Evolutionary conservation across 35 echinoderm and acorn worm genomes (phyloP).

Genomic region (Chiridota heheva): DNA sequence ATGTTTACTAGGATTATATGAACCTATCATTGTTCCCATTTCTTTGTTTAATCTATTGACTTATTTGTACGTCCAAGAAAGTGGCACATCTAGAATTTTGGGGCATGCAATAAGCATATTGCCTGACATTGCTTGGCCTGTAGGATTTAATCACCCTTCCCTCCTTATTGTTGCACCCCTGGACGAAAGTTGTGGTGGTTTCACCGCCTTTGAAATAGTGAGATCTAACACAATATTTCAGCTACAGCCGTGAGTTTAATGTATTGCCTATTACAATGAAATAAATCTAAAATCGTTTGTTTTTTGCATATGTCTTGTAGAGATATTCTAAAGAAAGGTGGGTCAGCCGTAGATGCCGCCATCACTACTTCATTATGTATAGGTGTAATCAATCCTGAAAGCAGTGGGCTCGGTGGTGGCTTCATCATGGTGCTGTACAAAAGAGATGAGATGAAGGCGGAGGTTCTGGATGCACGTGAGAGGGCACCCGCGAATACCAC

Average conservation of each 20-base stretch:
- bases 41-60: no score
- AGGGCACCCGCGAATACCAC: constrained; percentile 32
- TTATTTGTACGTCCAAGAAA: no score
- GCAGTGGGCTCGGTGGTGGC: constrained; percentile 65
- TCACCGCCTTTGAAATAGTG: background rate
- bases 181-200: no score
- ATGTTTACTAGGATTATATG: no score
- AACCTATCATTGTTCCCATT: no score
- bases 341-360: constrained; percentile 68
- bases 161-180: no score
- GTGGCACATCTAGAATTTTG: no score
- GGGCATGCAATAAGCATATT: no score
- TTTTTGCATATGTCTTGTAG: constrained; percentile 17
- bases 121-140: no score
- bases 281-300: background rate
- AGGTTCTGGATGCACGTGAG: constrained; percentile 31
- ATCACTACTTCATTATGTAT: constrained; percentile 59
- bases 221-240: background rate
- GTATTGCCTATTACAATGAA: no score
- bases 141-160: no score
- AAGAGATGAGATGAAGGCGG: background rate
- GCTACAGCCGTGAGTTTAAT: background rate
- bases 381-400: constrained; percentile 54
- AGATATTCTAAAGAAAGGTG: constrained; percentile 37
- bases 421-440: constrained; percentile 64